phyloP scores from a whole-genome alignment of 2,888 invertebrate genomes.

The Chesias legatella region DNA sequence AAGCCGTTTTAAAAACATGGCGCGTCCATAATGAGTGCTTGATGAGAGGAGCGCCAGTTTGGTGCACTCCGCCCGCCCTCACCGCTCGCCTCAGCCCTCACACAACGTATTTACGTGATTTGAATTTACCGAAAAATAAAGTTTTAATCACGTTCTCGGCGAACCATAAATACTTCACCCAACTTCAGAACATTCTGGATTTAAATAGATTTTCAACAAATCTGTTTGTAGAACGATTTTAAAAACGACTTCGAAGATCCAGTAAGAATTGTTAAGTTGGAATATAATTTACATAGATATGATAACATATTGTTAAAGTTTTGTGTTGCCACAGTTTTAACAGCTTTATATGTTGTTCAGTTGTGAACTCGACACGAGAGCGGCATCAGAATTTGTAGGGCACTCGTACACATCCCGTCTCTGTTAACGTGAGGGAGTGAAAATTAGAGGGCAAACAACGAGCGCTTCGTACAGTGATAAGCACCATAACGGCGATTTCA shows the following conservation, averaged over 20 bases:
- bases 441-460: conserved; percentile 60
- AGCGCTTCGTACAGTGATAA: conserved; percentile 51
- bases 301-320: conserved; percentile 11
- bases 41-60: conserved; percentile 62
- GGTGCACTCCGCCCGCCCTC: conserved; percentile 41
- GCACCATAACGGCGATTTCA: conserved; percentile 34
- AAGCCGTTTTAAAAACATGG: conserved; percentile 77
- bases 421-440: conserved; percentile 47
- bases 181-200: conserved; percentile 22
- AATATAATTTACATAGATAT: conserved; percentile 4
- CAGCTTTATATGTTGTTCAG: conserved; percentile 29
- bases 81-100: conserved; percentile 24
- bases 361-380: conserved; percentile 35
- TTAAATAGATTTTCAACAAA: conserved; percentile 15
- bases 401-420: conserved; percentile 36
- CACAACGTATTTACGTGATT: conserved; percentile 37
- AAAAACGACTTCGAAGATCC: conserved; percentile 4
- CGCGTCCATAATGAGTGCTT: conserved; percentile 74
- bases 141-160: conserved; percentile 29
- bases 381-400: conserved; percentile 36
- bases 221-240: conserved; percentile 7
- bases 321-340: conserved; percentile 17
- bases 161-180: conserved; percentile 22
- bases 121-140: conserved; percentile 29
- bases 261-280: conserved; percentile 1